phyloP scores from a whole-genome alignment of 2,888 invertebrate species.

The Ctena decussata region DNA sequence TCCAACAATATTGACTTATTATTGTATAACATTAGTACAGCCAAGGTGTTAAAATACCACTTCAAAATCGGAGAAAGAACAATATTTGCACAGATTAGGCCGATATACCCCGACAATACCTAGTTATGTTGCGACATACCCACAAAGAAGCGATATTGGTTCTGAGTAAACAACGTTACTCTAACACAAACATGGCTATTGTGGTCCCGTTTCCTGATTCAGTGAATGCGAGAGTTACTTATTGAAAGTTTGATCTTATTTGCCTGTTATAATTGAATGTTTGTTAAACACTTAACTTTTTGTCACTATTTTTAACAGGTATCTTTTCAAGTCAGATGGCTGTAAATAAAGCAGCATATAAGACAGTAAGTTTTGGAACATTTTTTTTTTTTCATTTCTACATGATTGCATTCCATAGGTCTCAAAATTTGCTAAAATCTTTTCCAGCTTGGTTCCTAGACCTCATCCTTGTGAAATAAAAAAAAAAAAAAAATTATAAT shows the following conservation, averaged over 20 bases:
- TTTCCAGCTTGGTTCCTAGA: too few relatives aligned
- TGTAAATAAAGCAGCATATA: too few relatives aligned
- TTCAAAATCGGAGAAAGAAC: conserved; percentile 49
- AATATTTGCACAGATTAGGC: conserved; percentile 60
- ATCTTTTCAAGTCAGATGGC: too few relatives aligned
- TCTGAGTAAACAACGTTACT: conserved; percentile 41
- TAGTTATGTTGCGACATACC: conserved; percentile 9
- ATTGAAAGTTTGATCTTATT: conserved; percentile 6
- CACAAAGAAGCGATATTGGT: conserved; percentile 47
- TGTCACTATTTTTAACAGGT: conserved; percentile 6
- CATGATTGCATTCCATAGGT: too few relatives aligned
- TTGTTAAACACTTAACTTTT: background rate
- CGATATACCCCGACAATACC: conserved; percentile 50
- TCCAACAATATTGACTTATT: conserved; percentile 49
- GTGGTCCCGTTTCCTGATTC: conserved; percentile 45
- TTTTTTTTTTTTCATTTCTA: too few relatives aligned
- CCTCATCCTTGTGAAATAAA: too few relatives aligned
- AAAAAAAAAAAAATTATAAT: too few relatives aligned
- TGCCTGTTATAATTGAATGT: conserved; percentile 8
- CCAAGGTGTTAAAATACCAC: conserved; percentile 57
- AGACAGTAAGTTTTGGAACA: too few relatives aligned
- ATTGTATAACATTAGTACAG: conserved; percentile 40
- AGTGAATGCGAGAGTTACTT: background rate
- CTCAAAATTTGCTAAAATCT: too few relatives aligned
- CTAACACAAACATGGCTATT: conserved; percentile 44